Evolutionary conservation across 2,888 invertebrate genomes (phyloP).

Genomic region (Drosophila merina): DNA sequence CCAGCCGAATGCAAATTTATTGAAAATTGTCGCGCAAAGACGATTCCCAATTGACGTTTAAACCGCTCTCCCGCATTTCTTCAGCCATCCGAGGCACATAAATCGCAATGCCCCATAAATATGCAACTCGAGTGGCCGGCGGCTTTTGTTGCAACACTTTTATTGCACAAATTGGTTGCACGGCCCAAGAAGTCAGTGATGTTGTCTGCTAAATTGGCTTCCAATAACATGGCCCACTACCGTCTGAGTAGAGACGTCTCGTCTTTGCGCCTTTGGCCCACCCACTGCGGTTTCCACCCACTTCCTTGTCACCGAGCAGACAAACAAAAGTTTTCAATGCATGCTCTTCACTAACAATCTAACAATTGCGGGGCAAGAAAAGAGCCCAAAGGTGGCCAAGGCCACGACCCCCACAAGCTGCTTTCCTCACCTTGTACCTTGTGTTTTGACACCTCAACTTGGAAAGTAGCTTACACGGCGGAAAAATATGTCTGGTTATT

Average conservation of each 20-base stretch:
- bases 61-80: constrained; percentile 9
- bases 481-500: background rate
- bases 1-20: constrained; percentile 45
- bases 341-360: constrained; percentile 45
- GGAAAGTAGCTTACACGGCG: background rate
- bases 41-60: constrained; percentile 43
- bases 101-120: constrained; percentile 69
- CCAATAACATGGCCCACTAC: constrained; percentile 43
- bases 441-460: constrained; percentile 21
- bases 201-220: constrained; percentile 63
- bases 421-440: constrained; percentile 16
- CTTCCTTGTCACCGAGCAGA: background rate
- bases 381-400: constrained; percentile 24
- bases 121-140: constrained; percentile 62
- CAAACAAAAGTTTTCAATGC: constrained; percentile 42
- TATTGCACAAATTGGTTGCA: constrained; percentile 65
- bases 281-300: background rate
- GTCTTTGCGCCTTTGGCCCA: background rate
- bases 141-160: constrained; percentile 40
- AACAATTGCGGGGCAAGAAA: constrained; percentile 25
- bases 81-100: constrained; percentile 55
- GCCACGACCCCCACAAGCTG: constrained; percentile 23
- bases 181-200: constrained; percentile 34
- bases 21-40: constrained; percentile 37
- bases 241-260: background rate